Conservation (phyloP, 2,113 vertebrate species). For the Baryphthengus martii region DNA sequence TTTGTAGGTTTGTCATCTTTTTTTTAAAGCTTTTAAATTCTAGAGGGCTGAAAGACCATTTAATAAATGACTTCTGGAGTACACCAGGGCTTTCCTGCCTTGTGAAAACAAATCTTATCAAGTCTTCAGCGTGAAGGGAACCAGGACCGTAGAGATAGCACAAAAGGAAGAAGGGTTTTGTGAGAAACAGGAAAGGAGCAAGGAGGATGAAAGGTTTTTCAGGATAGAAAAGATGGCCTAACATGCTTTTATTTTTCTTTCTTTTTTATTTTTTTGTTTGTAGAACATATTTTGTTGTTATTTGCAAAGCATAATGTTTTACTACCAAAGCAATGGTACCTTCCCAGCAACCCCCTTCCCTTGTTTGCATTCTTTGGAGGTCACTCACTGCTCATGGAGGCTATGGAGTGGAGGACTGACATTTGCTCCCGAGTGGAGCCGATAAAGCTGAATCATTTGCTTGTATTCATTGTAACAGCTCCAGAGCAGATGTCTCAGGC, state of each 20-base stretch:
- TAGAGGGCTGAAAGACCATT: neutral
- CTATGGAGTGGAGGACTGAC: rapidly evolving
- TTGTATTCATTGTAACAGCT: neutral
- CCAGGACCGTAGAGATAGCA: neutral
- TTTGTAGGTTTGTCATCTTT: neutral
- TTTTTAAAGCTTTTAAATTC: neutral
- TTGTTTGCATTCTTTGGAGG: neutral
- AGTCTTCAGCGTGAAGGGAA: neutral
- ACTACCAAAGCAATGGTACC: neutral
- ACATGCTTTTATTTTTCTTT: neutral
- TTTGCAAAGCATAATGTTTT: neutral
- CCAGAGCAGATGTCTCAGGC: neutral
- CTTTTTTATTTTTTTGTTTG: neutral
- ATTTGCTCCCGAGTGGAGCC: neutral
- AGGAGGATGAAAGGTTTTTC: neutral
- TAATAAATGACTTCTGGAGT: neutral
- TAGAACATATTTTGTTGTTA: neutral
- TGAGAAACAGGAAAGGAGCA: neutral
- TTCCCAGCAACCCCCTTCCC: neutral
- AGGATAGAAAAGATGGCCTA: neutral
- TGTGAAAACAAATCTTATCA: neutral
- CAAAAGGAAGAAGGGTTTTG: neutral
- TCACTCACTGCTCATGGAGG: neutral
- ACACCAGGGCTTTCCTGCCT: neutral
- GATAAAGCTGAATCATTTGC: neutral